These are phyloP conservation scores for Acanthosepion esculentum DNA, from an alignment of 2,888 invertebrate genomes.

Conservation along the genomic window DNA sequence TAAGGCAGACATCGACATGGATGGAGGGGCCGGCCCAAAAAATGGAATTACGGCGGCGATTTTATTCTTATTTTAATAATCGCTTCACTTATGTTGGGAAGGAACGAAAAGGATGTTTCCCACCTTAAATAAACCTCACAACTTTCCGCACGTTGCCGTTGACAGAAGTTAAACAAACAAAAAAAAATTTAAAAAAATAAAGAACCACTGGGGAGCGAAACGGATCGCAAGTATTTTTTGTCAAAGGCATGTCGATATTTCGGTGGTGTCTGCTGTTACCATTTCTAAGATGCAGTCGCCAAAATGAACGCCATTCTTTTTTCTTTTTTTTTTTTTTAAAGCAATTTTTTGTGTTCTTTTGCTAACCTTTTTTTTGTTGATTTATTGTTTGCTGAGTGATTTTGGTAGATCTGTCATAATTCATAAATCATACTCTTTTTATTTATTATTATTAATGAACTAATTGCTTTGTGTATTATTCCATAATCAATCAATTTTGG, in stretches of 20 bases:
- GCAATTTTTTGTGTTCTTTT: neutral
- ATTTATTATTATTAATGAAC: neutral
- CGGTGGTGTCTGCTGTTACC: neutral
- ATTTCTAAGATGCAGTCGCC: constrained; percentile 23
- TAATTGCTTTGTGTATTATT: neutral
- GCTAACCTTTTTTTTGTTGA: neutral
- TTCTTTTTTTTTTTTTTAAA: neutral
- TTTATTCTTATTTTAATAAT: constrained; percentile 18
- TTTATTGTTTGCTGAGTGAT: neutral
- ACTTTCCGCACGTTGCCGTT: neutral
- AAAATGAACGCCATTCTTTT: constrained; percentile 11
- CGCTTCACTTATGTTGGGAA: neutral
- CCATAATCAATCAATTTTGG: neutral
- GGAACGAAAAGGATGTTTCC: neutral
- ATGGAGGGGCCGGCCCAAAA: constrained; percentile 17
- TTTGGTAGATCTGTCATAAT: neutral
- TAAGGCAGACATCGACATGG: constrained; percentile 4
- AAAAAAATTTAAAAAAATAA: neutral
- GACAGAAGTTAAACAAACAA: neutral
- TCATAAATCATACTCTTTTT: neutral
- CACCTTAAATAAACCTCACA: constrained; percentile 33
- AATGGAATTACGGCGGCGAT: constrained; percentile 14
- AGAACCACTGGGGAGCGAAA: neutral
- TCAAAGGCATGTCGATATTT: constrained; percentile 15
- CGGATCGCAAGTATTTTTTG: constrained; percentile 1